A percentile compares a stretch with the other conserved stretches of the same genome.
Evolutionary conservation across 2,888 invertebrate genomes (phyloP).

Genomic region (Anorthoa munda): DNA sequence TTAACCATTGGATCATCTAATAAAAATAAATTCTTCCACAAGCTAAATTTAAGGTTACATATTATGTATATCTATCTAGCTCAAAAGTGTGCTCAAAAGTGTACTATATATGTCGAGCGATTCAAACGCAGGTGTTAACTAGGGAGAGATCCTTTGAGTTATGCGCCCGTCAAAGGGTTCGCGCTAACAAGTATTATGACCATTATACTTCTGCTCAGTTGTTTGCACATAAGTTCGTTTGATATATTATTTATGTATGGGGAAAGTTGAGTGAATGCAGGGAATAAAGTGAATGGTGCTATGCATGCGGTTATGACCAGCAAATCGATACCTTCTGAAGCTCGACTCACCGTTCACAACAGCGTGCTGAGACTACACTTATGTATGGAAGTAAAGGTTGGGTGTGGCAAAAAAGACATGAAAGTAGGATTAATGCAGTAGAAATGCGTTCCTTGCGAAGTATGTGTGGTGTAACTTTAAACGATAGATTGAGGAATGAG

Average conservation of each 20-base stretch:
- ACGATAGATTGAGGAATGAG: too few species aligned
- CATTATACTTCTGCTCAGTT: conserved; percentile 30
- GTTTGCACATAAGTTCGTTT: not conserved
- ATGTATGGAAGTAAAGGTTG: too few species aligned
- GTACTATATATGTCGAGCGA: conserved; percentile 27
- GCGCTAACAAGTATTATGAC: conserved; percentile 46
- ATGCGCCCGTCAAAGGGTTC: conserved; percentile 48
- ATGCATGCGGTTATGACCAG: too few species aligned
- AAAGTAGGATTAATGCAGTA: too few species aligned
- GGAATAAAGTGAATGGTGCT: too few species aligned
- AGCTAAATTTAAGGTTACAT: not conserved
- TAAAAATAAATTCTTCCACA: not conserved
- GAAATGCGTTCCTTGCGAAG: too few species aligned
- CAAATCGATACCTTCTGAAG: too few species aligned
- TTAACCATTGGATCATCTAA: not conserved
- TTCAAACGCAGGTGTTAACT: conserved; percentile 41
- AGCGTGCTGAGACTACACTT: too few species aligned
- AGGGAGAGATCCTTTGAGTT: conserved; percentile 50
- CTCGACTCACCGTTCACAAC: too few species aligned
- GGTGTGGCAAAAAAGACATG: too few species aligned
- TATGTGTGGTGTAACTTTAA: too few species aligned
- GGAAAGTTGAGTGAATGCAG: too few species aligned
- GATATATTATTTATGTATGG: not conserved
- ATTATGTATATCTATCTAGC: not conserved
- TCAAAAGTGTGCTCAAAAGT: not conserved